Base-by-base conservation (phyloP, 2,797 vertebrate genomes). In the Myoxocephalus aenaeus region DNA sequence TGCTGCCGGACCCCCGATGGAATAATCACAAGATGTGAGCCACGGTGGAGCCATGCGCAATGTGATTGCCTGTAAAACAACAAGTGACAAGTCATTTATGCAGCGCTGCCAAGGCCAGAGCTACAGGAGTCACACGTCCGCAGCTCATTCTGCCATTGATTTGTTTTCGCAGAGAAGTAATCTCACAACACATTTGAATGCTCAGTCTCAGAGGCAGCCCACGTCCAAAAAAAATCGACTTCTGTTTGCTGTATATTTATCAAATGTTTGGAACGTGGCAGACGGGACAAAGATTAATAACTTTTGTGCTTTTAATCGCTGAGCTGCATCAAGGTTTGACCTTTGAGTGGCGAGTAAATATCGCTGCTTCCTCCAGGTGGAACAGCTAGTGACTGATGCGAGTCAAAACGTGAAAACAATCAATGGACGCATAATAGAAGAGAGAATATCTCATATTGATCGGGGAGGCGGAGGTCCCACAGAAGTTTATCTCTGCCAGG, bases 251-350 rank as follows among this genome's bases (percentile, higher is more conserved):
- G 67, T 58, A 72, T 65, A 83, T 87, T 86, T 69, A 80, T 87
- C 79, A 78, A 61, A 80, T 59, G 53, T 69, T 73, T 68, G 50
- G 73, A 83, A 63, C 2, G 13, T 15, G 58, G 32, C 72, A 77
- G 66, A 69, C 42, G n/a, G 40, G 50, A 87, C 18, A 29, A 72
- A 85, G 83, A 90, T 65, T 38, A 82, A 87, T 70, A 10, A 67
- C 62, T 58, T 40, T 53, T 58, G 50, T 15, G 65, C 59, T 64
- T 84, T 48, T 78, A 54, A 75, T 72, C 11, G 54, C 70, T 20
- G 57, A 81, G 25, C 71, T 48, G 51, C 42, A 38, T 77, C 75
- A 44, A 58, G 70, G 50, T 65, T 38, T 81, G 81, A 89, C 86
- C 76, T 89, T 86, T 86, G 22, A 70, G 72, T 15, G 17, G 34